phyloP scores from a whole-genome alignment of 2,888 invertebrate species.

The Trachelus stipa region DNA sequence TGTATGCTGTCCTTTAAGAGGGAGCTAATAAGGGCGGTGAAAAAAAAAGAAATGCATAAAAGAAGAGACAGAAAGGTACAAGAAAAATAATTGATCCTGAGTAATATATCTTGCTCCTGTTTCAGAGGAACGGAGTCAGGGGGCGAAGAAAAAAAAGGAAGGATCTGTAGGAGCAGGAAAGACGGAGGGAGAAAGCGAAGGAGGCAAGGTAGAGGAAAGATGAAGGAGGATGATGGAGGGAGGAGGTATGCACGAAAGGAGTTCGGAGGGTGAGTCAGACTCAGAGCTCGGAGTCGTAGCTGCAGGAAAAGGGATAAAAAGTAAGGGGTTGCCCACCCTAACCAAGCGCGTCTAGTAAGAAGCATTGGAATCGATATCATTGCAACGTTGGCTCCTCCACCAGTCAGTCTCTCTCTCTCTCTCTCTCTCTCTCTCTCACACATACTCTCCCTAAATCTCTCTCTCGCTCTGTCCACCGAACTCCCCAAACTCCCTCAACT shows the following conservation, averaged over 20 bases:
- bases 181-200: conserved; percentile 25
- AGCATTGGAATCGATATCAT: conserved; percentile 67
- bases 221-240: conserved; percentile 24
- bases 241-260: conserved; percentile 40
- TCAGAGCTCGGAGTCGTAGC: conserved; percentile 24
- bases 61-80: conserved; percentile 9
- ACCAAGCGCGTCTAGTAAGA: conserved; percentile 63
- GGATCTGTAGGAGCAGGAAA: conserved; percentile 18
- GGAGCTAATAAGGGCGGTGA: background rate
- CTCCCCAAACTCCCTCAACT: conserved; percentile 18
- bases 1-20: background rate
- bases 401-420: conserved; percentile 22
- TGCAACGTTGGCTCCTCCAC: conserved; percentile 58
- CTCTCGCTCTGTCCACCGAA: conserved; percentile 30
- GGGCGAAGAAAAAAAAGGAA: conserved; percentile 8
- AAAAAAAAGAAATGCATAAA: conserved; percentile 5
- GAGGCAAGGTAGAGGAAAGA: conserved; percentile 10
- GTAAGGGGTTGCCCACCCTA: conserved; percentile 64
- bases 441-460: conserved; percentile 23
- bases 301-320: conserved; percentile 62
- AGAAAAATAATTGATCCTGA: conserved; percentile 8
- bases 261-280: conserved; percentile 24
- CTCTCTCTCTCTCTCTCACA: conserved; percentile 41
- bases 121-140: conserved; percentile 12
- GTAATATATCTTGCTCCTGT: background rate